Evolutionary conservation across 2,113 vertebrate species (phyloP), one percentile per base, ranked within the genome.

Genomic region (Megaceryle maxima): DNA sequence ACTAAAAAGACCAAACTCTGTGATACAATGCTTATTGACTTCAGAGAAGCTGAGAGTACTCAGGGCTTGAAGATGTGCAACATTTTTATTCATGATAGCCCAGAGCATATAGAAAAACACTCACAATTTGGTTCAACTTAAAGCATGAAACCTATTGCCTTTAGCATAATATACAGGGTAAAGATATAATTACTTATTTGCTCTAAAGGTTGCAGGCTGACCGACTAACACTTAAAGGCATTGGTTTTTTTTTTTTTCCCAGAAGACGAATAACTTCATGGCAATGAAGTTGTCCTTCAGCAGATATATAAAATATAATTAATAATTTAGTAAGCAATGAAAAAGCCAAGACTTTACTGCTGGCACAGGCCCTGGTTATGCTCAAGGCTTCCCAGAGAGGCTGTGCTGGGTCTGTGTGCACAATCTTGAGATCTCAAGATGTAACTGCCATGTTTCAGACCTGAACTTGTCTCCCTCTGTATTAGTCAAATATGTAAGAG

Each of bases 111-210:
- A 63, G 28, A 37, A 55, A 59, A 76, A 68, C 16, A 20, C 13
- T 20, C 0, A 5, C 0, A 0, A 9, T 59, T 37, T 59, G 44
- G 9, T 22, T 50, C 20, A 44, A 37, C 39, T n/a, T 60, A 66
- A 59, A 86, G 35, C 59, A 68, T 1, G 4, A 68, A 69, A 4
- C 6, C 68, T 56, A 24, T 9, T 59, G 80, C 37, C 48, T 68
- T 83, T 25, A 64, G 16, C 55, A 10, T 55, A 60, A 39, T 0
- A 0, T 3, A 18, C 19, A 48, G 17, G 26, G 39, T 35, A 68
- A 81, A 50, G 11, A 50, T 22, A 22, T 11, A 13, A 63, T 31
- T 10, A 67, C 2, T 35, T 44, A 11, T 48, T 57, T 88, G 18
- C 43, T 69, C 39, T 74, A 44, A 50, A 81, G 17, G 33, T 44